These are phyloP conservation scores for Eospalax fontanierii DNA, from an alignment of 2,797 vertebrate species.

Conservation along the genomic window DNA sequence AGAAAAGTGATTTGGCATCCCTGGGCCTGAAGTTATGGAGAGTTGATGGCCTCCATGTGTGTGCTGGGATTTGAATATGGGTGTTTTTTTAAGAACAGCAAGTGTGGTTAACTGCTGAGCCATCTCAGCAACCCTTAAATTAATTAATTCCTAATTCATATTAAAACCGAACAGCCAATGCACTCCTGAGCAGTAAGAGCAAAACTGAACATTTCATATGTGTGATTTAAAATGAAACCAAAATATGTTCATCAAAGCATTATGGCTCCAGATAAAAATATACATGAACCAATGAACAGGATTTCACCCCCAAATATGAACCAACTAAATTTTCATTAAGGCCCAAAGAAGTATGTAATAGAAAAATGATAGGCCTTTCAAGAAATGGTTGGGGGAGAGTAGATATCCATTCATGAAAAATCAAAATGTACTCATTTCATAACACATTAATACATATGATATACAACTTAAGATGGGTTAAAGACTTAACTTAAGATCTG, in stretches of 20 bases:
- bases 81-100: too few relatives aligned
- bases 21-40: too few relatives aligned
- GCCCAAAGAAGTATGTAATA: neutral
- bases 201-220: neutral
- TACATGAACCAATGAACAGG: neutral
- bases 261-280: neutral
- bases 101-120: too few relatives aligned
- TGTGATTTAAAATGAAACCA: neutral
- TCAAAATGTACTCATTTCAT: neutral
- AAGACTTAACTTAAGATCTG: neutral
- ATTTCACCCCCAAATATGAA: neutral
- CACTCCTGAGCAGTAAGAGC: neutral
- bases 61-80: too few relatives aligned
- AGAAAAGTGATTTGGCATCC: too few relatives aligned
- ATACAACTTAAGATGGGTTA: neutral
- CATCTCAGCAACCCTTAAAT: too few relatives aligned
- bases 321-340: neutral
- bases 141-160: neutral
- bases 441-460: neutral
- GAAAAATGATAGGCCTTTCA: neutral
- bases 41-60: too few relatives aligned
- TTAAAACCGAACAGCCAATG: neutral
- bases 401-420: neutral
- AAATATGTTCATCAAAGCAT: neutral
- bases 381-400: neutral